These are phyloP conservation scores for Octopus bimaculoides DNA, from an alignment of 1,140 invertebrate genomes.

Conservation along the genomic window DNA sequence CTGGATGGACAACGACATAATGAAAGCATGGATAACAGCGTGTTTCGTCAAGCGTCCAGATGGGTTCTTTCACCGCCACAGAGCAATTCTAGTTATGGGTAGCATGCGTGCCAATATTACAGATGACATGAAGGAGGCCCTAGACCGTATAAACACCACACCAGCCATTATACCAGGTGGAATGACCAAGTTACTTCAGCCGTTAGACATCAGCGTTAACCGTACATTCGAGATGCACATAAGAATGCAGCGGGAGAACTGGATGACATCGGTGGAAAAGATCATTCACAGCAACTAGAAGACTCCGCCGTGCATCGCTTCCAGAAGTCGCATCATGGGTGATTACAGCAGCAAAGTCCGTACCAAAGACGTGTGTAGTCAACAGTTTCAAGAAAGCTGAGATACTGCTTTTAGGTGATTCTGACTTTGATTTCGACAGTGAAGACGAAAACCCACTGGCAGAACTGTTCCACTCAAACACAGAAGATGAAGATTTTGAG, in stretches of 20 bases:
- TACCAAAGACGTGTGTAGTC: constrained; percentile 10
- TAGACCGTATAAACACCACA: constrained; percentile 19
- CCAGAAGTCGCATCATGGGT: constrained; percentile 18
- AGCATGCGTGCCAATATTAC: constrained; percentile 28
- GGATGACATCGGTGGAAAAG: constrained; percentile 27
- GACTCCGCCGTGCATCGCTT: constrained; percentile 16
- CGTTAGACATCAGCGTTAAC: constrained; percentile 37
- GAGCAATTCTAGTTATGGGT: constrained; percentile 28
- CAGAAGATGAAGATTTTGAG: too few relatives aligned
- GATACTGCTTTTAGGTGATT: background rate
- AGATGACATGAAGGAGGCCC: constrained; percentile 15
- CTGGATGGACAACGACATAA: too few relatives aligned
- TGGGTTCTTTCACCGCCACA: constrained; percentile 16
- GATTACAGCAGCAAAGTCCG: constrained; percentile 15
- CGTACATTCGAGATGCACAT: constrained; percentile 34
- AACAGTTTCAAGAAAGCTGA: constrained; percentile 18
- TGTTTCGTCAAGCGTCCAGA: constrained; percentile 19
- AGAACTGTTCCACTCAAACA: too few relatives aligned
- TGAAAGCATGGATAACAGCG: too few relatives aligned
- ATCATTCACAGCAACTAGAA: constrained; percentile 23
- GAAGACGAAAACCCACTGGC: too few relatives aligned
- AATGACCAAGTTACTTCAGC: constrained; percentile 36
- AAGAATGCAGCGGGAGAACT: constrained; percentile 11
- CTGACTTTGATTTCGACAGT: too few relatives aligned
- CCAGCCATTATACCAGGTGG: constrained; percentile 33